Conservation (phyloP, 2,797 vertebrate species). For the Falco peregrinus region DNA sequence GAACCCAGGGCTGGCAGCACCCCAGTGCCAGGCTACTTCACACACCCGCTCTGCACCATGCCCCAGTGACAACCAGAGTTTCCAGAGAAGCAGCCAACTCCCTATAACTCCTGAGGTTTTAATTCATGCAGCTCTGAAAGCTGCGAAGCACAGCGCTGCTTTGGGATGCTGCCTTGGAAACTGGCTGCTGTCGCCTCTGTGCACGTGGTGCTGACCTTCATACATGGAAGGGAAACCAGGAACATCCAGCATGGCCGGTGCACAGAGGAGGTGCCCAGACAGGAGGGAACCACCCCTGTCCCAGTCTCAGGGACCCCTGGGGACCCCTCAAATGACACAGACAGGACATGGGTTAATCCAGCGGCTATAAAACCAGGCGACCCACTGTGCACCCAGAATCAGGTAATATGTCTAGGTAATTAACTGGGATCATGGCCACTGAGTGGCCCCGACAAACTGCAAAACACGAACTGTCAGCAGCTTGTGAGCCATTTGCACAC, state of each 20-base stretch:
- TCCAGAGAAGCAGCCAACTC: neutral
- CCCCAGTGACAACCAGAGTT: neutral
- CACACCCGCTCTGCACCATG: rapidly evolving
- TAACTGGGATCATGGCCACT: neutral
- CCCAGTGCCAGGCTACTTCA: neutral
- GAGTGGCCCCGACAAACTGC: neutral
- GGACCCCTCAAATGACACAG: neutral
- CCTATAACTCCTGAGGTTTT: neutral
- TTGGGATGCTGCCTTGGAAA: neutral
- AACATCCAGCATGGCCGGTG: neutral
- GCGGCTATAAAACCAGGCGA: neutral
- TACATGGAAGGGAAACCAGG: rapidly evolving
- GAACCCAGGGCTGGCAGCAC: neutral
- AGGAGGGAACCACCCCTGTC: neutral
- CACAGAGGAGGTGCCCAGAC: neutral
- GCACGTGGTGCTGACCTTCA: neutral
- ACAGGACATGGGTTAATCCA: neutral
- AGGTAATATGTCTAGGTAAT: neutral
- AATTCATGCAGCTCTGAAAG: neutral
- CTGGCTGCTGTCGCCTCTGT: neutral
- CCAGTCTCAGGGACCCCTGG: neutral
- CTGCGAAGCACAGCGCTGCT: neutral
- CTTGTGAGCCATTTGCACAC: neutral
- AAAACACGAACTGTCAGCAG: neutral
- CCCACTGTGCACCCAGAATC: neutral